phyloP scores from a whole-genome alignment of 1,140 invertebrate species.

The Sesamia nonagrioides region DNA sequence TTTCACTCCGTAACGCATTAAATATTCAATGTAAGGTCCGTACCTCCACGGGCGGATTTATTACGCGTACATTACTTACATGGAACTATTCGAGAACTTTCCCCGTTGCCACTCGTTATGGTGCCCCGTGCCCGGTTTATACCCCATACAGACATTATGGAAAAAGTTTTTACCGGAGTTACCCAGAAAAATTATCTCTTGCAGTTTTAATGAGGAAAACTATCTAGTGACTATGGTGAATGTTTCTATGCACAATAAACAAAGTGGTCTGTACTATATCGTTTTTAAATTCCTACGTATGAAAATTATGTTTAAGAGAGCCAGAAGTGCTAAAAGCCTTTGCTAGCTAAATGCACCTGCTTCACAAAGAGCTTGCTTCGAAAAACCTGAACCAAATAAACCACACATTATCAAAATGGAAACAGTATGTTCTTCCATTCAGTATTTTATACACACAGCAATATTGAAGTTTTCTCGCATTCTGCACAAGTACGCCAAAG shows the following conservation, averaged over 20 bases:
- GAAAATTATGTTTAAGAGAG: neutral
- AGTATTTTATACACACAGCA: neutral
- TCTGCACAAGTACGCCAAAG: slow-evolving; percentile 18
- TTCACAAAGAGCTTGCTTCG: neutral
- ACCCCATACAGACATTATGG: slow-evolving; percentile 1
- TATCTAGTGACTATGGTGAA: neutral
- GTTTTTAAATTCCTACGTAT: neutral
- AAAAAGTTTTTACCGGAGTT: neutral
- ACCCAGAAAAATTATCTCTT: slow-evolving; percentile 14
- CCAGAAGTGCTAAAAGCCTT: neutral
- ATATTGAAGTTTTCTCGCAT: slow-evolving; percentile 20
- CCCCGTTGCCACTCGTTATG: slow-evolving; percentile 50
- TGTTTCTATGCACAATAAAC: neutral
- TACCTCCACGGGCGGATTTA: slow-evolving; percentile 56
- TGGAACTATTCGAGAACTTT: slow-evolving; percentile 70
- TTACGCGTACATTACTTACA: slow-evolving; percentile 48
- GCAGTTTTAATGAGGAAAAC: slow-evolving; percentile 5
- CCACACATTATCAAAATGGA: neutral
- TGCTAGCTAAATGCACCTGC: neutral
- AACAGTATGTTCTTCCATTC: neutral
- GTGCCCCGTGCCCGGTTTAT: neutral
- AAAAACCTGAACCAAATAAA: neutral
- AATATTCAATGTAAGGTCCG: slow-evolving; percentile 70
- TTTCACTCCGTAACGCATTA: slow-evolving; percentile 60
- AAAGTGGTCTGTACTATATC: neutral